Percentiles rank a stretch among this genome's conserved stretches.
phyloP scores from a whole-genome alignment of 1,140 invertebrate genomes.

The Ectropis grisescens region DNA sequence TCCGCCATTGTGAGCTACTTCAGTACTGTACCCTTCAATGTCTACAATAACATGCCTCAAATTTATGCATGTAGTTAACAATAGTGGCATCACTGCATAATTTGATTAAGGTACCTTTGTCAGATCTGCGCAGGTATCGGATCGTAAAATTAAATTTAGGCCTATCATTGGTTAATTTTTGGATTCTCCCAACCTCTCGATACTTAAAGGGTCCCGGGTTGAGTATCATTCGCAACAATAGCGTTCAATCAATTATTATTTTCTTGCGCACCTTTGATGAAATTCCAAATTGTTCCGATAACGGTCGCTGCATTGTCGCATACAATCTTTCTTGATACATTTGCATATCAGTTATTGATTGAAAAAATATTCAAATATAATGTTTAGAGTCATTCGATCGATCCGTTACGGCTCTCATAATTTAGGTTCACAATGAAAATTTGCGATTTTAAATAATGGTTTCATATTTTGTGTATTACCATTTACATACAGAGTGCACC shows the following conservation, averaged over 20 bases:
- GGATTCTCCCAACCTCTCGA: slow-evolving; percentile 56
- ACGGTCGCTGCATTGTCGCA: slow-evolving; percentile 56
- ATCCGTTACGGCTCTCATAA: slow-evolving; percentile 56
- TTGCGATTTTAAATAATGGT: slow-evolving; percentile 35
- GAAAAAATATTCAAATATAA: slow-evolving; percentile 62
- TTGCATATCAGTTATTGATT: slow-evolving; percentile 69
- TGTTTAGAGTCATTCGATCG: slow-evolving; percentile 44
- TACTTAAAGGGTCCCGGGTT: slow-evolving; percentile 33
- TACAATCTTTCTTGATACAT: slow-evolving; percentile 41
- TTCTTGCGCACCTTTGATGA: slow-evolving; percentile 59
- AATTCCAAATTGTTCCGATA: slow-evolving; percentile 56
- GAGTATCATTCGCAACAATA: slow-evolving; percentile 56
- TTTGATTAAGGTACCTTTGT: slow-evolving; percentile 66
- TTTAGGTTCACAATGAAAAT: slow-evolving; percentile 41
- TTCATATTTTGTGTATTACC: slow-evolving; percentile 14
- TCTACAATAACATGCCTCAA: too few relatives aligned
- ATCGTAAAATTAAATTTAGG: slow-evolving; percentile 67
- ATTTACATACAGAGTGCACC: too few relatives aligned
- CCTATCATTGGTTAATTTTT: slow-evolving; percentile 64
- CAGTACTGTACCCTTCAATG: too few relatives aligned
- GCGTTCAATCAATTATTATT: slow-evolving; percentile 63
- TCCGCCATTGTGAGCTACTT: slow-evolving; percentile 39
- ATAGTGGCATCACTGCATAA: slow-evolving; percentile 62
- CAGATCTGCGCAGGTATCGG: slow-evolving; percentile 54
- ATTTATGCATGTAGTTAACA: slow-evolving; percentile 59